Base-by-base conservation (phyloP, 2,113 vertebrate species). In the Pedionomus torquatus region DNA sequence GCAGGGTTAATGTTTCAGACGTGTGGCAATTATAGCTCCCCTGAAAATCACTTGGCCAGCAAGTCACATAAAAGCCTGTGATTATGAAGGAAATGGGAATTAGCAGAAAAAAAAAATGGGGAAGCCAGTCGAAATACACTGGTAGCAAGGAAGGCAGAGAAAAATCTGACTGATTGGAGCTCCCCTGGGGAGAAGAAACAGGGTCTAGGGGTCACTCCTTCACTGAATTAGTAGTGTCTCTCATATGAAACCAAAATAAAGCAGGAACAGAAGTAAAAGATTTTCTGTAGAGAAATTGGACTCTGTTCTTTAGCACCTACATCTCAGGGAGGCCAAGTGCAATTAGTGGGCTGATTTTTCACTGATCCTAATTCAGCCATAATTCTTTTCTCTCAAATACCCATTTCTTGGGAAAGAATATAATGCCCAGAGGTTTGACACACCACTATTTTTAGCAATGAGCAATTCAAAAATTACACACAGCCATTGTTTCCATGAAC, bases 31-130 rank as follows among this genome's bases (percentile, higher is more conserved):
- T 99, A 99, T 37, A 97, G 93, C 94, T 96, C 97, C 98, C 97
- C 97, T 97, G 95, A 94, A 98, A 97, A 96, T 66, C 11, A 33
- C 96, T 96, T 97, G 63, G 95, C 97, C 97, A 98, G 98, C 98
- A 97, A 98, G 98, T 98, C 98, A 98, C 98, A 98, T 98, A 98
- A 98, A 99, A 98, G 98, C 97, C 97, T 98, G 98, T 99, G 98
- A 99, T 99, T 99, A 98, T 98, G 98, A 99, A 99, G 99, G 99
- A 99, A 99, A 99, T 98, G 98, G 98, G 98, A 99, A 99, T 99
- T 99, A 99, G 98, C 98, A 99, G 98, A 98, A 99, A 99, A 98
- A 99, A 99, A 92, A 98, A 98, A 98, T 98, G 97, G 98, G 97
- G 98, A 96, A 98, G 98, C 94, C 97, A 81, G 97, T 98, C 98